Conservation (phyloP, 2,888 invertebrate genomes). For the Leucoptera coffeella region DNA sequence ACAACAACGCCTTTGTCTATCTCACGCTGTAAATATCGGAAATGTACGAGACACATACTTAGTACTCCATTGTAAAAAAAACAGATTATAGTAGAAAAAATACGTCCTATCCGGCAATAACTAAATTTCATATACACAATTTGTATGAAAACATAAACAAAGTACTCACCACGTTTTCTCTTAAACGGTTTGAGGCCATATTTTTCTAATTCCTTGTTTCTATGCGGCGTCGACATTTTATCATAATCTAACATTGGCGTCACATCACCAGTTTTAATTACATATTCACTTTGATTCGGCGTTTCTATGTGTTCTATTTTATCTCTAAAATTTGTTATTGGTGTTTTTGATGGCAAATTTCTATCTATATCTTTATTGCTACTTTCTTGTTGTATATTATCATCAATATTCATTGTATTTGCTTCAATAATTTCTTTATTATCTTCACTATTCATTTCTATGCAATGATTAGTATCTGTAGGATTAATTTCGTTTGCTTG, state of each 20-base stretch:
- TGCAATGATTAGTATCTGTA: neutral
- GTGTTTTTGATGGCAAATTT: constrained; percentile 10
- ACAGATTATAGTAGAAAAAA: too few relatives aligned
- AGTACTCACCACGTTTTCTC: constrained; percentile 44
- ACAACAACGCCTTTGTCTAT: too few relatives aligned
- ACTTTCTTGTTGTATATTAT: constrained; percentile 5
- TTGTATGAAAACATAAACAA: too few relatives aligned
- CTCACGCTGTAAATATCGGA: too few relatives aligned
- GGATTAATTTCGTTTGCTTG: too few relatives aligned
- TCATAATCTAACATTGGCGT: constrained; percentile 56
- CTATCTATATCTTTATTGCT: too few relatives aligned
- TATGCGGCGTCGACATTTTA: constrained; percentile 49
- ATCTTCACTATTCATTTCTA: constrained; percentile 7
- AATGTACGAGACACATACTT: too few relatives aligned
- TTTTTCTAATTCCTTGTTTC: constrained; percentile 52
- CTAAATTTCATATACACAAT: too few relatives aligned
- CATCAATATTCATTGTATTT: constrained; percentile 1
- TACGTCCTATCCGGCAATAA: too few relatives aligned
- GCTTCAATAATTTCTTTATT: constrained; percentile 4
- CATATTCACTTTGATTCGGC: constrained; percentile 29
- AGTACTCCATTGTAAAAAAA: too few relatives aligned
- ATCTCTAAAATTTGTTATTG: constrained; percentile 2
- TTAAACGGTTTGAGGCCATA: constrained; percentile 64
- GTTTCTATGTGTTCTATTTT: constrained; percentile 14
- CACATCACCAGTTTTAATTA: constrained; percentile 48